phyloP scores from a whole-genome alignment of 2,888 invertebrate genomes.

The Bembecia ichneumoniformis region DNA sequence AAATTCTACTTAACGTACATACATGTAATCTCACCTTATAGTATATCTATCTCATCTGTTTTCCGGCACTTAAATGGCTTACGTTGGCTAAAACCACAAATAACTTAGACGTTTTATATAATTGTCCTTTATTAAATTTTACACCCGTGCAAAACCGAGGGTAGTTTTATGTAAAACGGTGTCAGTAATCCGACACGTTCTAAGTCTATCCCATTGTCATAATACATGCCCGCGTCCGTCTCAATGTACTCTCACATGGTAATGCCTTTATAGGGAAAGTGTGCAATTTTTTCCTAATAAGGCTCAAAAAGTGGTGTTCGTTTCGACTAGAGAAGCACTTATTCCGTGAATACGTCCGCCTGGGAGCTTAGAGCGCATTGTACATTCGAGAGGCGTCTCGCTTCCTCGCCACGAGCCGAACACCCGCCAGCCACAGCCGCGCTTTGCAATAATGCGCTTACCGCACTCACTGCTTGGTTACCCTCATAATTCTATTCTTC shows the following conservation, averaged over 20 bases:
- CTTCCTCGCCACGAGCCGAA: slow-evolving; percentile 31
- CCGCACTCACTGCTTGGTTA: slow-evolving; percentile 42
- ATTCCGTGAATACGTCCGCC: slow-evolving; percentile 47
- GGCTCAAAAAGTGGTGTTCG: slow-evolving; percentile 50
- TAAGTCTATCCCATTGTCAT: not conserved
- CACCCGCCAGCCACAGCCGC: slow-evolving; percentile 18
- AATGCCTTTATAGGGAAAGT: slow-evolving; percentile 38
- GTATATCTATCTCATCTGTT: too few species aligned
- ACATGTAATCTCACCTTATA: too few species aligned
- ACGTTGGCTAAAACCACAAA: too few species aligned
- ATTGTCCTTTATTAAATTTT: too few species aligned
- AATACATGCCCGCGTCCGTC: slow-evolving; percentile 24
- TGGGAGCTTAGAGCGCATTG: slow-evolving; percentile 55
- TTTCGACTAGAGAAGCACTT: slow-evolving; percentile 55
- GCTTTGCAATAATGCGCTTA: slow-evolving; percentile 66
- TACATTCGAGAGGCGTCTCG: slow-evolving; percentile 52
- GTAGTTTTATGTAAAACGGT: too few species aligned
- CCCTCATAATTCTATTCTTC: slow-evolving; percentile 60
- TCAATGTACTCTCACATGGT: slow-evolving; percentile 30
- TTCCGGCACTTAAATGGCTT: too few species aligned
- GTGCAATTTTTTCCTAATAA: slow-evolving; percentile 40
- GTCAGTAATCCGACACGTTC: too few species aligned
- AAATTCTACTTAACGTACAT: too few species aligned
- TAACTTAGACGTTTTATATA: too few species aligned
- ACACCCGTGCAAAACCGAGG: too few species aligned